Evolutionary conservation across 2,888 invertebrate species (phyloP), one percentile per base, ranked within the genome.

Genomic region (Entomobrya proxima): DNA sequence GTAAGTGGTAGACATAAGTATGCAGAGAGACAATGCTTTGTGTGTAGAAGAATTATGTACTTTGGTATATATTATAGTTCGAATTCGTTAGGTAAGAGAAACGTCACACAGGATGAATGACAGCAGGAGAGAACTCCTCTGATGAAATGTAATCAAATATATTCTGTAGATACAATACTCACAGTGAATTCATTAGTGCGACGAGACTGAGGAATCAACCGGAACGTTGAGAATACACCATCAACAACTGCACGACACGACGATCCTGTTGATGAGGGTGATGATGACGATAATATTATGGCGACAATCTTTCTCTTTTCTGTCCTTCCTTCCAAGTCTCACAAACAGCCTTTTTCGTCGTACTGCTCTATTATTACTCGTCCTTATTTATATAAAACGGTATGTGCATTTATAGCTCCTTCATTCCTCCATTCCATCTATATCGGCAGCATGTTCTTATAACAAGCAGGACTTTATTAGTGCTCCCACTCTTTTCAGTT

Each of bases 111-210:
- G 84, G 84, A 84, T 84, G 84, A 84, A 78, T 84, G 84, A 84
- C 84, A 84, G 84, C 84, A 84, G 84, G 84, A 78, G 78, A 77
- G 84, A 84, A 84, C 84, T 84, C 77, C 84, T 77, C 84, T 84
- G 84, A 84, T 84, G 84, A 84, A 84, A 84, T 84, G 84, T 84
- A 84, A 84, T 84, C 84, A 84, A 84, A 84, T 84, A 76, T 84
- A 78, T 84, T 78, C 76, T 72, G 47, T 72, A 72, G 72, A 78
- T 74, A 81, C 72, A 78, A 80, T 76, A 78, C 76, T 72, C 84
- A 77, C 58, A 77, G 78, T 67, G 78, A 84, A 84, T 84, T 84
- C 84, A 84, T 84, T 84, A 84, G 84, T 72, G 84, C n/a, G n/a
- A n/a, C n/a, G n/a, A 77, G 78, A 78, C 76, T 69, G 75, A 84